Conservation (phyloP, 2,113 vertebrate species). For the Oceanites oceanicus region DNA sequence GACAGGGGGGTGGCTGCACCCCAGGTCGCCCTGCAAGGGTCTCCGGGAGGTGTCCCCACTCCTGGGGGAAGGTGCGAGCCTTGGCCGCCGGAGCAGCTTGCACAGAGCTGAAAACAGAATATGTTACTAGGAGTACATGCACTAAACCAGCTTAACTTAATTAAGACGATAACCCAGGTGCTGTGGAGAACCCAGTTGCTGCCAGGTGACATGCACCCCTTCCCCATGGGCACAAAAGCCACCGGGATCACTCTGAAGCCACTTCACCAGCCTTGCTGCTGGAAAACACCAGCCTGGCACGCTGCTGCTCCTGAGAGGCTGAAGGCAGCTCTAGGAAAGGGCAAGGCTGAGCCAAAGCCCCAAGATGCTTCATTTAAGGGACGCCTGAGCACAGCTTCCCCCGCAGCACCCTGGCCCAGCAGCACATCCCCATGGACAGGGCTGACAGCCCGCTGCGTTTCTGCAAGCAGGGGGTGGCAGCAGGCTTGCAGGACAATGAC, state of each 20-base stretch:
- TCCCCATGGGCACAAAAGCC: neutral
- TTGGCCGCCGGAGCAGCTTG: accelerated
- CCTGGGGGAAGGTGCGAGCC: accelerated
- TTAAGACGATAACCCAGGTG: neutral
- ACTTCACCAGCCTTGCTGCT: too few relatives aligned
- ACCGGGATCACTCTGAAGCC: accelerated
- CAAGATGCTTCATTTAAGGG: too few relatives aligned
- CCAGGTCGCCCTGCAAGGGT: accelerated
- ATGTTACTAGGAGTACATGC: accelerated
- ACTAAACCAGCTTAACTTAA: neutral
- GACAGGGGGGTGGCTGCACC: accelerated
- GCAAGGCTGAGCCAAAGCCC: neutral
- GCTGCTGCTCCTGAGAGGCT: neutral
- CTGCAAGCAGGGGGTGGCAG: neutral
- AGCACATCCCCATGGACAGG: neutral
- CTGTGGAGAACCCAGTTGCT: neutral
- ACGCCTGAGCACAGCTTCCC: neutral
- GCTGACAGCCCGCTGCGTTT: too few relatives aligned
- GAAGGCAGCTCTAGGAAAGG: neutral
- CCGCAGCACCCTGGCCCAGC: neutral
- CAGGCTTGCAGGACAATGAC: too few relatives aligned
- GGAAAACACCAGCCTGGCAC: neutral
- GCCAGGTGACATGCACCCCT: neutral
- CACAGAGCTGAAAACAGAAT: neutral
- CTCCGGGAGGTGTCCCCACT: accelerated